Evolutionary conservation across 2,113 vertebrate species (phyloP).

Genomic region (Tachycineta bicolor): DNA sequence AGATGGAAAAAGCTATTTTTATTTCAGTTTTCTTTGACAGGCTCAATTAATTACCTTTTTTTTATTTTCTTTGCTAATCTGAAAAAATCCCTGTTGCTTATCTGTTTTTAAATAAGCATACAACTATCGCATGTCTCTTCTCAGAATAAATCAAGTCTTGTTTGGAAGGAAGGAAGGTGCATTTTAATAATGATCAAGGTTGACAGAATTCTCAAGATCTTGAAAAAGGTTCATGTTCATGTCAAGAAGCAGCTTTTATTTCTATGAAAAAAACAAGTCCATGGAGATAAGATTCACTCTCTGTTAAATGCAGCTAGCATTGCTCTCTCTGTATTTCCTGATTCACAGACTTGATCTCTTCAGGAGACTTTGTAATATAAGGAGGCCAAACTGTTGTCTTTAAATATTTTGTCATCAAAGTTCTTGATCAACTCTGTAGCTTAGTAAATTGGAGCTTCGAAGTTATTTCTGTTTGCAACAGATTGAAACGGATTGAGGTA

Average conservation of each 20-base stretch:
- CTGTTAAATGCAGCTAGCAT: background rate
- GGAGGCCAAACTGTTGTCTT: background rate
- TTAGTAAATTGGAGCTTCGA: background rate
- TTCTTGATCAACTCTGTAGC: background rate
- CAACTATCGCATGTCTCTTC: background rate
- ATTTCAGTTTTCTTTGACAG: background rate
- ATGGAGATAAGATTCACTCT: background rate
- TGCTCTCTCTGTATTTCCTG: background rate
- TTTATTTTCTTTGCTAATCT: background rate
- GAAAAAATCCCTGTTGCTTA: background rate
- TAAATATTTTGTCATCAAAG: background rate
- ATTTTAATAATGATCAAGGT: background rate
- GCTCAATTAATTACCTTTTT: background rate
- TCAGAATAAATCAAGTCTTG: background rate
- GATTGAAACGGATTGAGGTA: background rate
- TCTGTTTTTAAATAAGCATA: background rate
- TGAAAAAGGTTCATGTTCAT: background rate
- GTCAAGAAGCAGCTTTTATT: background rate
- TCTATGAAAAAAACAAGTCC: background rate
- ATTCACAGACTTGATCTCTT: background rate
- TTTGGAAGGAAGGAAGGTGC: background rate
- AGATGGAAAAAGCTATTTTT: conserved; percentile 6
- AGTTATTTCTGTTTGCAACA: background rate
- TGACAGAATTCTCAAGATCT: background rate
- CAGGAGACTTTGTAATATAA: background rate